A percentile compares a stretch with the other conserved stretches of the same genome.
Conservation (phyloP, 2,888 invertebrate species). For the Mechanitis mazaeus region DNA sequence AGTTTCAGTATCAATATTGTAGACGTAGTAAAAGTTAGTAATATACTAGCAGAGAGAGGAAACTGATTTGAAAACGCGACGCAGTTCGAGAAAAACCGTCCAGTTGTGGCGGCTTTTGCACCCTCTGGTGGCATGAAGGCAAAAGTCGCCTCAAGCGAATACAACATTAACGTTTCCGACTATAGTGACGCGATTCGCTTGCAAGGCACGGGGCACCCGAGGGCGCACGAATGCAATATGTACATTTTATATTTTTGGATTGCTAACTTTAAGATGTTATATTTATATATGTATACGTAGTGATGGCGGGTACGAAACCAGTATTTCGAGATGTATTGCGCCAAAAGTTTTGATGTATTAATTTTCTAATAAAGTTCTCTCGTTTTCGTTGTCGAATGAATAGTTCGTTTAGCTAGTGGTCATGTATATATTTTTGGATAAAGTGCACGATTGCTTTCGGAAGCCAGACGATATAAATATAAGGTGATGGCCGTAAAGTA, state of each 20-base stretch:
- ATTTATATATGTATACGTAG: slow-evolving; percentile 77
- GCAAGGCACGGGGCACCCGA: slow-evolving; percentile 54
- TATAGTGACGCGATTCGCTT: slow-evolving; percentile 47
- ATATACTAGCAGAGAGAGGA: slow-evolving; percentile 33
- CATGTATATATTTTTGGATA: slow-evolving; percentile 73
- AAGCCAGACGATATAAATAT: slow-evolving; percentile 49
- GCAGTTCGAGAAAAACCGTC: slow-evolving; percentile 73
- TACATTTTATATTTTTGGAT: slow-evolving; percentile 78
- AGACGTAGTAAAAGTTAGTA: slow-evolving; percentile 33
- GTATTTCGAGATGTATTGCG: slow-evolving; percentile 74
- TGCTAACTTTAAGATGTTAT: slow-evolving; percentile 77
- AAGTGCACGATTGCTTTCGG: slow-evolving; percentile 70
- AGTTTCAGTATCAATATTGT: slow-evolving; percentile 7
- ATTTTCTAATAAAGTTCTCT: slow-evolving; percentile 70
- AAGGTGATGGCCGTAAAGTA: slow-evolving; percentile 33
- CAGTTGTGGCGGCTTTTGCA: slow-evolving; percentile 72
- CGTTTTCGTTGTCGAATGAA: slow-evolving; percentile 53
- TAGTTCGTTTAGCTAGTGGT: slow-evolving; percentile 75
- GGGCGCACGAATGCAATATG: slow-evolving; percentile 72
- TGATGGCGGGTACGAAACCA: slow-evolving; percentile 70
- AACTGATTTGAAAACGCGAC: slow-evolving; percentile 52
- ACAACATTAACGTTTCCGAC: slow-evolving; percentile 36
- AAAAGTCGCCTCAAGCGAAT: slow-evolving; percentile 57
- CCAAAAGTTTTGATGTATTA: slow-evolving; percentile 76
- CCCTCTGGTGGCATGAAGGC: slow-evolving; percentile 60